Evolutionary conservation across 2,888 invertebrate genomes (phyloP).

Genomic region (Euproctis similis): DNA sequence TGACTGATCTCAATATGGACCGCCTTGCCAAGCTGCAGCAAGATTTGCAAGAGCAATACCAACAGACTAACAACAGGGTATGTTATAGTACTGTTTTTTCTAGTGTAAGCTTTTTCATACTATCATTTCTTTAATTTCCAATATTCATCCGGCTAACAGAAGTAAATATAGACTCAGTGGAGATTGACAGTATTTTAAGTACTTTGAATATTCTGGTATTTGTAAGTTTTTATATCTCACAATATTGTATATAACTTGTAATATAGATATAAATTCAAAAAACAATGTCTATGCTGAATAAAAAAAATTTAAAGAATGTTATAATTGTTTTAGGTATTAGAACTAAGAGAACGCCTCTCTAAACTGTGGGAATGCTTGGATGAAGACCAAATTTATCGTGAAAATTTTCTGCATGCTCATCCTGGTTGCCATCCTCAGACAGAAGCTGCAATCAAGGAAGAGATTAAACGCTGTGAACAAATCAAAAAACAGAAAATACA

Average conservation of each 20-base stretch:
- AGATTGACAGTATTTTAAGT: not conserved
- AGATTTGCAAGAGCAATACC: constrained; percentile 71
- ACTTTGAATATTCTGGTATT: not conserved
- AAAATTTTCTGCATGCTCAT: constrained; percentile 78
- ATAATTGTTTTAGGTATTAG: constrained; percentile 62
- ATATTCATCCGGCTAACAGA: not conserved
- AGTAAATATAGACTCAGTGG: too few relatives aligned
- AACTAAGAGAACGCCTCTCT: constrained; percentile 77
- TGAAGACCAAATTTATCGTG: constrained; percentile 77
- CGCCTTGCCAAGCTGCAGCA: constrained; percentile 75
- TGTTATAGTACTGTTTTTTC: constrained; percentile 8
- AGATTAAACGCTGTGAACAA: constrained; percentile 84
- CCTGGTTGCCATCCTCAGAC: constrained; percentile 75
- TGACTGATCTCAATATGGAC: constrained; percentile 78
- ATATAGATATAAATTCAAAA: not conserved
- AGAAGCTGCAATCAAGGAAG: constrained; percentile 77
- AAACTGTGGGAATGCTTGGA: constrained; percentile 85
- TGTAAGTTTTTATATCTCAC: not conserved
- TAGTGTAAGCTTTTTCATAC: not conserved
- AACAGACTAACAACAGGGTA: constrained; percentile 73
- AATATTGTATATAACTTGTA: too few relatives aligned
- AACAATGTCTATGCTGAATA: too few relatives aligned
- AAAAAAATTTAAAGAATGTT: too few relatives aligned
- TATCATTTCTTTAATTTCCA: not conserved
- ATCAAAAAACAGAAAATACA: constrained; percentile 86